phyloP scores from a whole-genome alignment of 1,140 invertebrate genomes.

The Drosophila oshimai region DNA sequence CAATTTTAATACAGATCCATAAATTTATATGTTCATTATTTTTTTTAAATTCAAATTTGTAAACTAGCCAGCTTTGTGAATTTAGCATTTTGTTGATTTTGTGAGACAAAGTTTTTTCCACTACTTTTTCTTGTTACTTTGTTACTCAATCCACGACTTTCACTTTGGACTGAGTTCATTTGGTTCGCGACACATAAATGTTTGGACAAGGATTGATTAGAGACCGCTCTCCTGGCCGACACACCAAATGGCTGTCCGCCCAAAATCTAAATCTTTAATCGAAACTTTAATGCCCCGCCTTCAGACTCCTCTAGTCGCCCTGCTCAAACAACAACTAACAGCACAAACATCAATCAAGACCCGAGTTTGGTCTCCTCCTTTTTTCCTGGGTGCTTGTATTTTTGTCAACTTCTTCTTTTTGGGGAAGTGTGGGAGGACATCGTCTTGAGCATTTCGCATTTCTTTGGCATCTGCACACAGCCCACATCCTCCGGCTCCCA shows the following conservation, averaged over 20 bases:
- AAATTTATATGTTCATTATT: too few species aligned
- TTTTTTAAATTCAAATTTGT: too few species aligned
- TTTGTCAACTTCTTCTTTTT: slow-evolving; percentile 46
- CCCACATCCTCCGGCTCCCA: slow-evolving; percentile 26
- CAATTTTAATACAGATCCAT: too few species aligned
- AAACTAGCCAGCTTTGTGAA: too few species aligned
- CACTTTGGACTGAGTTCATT: slow-evolving; percentile 45
- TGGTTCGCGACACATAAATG: slow-evolving; percentile 32
- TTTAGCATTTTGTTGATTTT: too few species aligned
- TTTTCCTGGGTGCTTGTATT: slow-evolving; percentile 39
- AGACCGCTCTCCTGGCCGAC: slow-evolving; percentile 19
- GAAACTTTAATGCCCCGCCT: slow-evolving; percentile 64
- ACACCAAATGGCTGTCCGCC: slow-evolving; percentile 61
- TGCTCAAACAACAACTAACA: slow-evolving; percentile 72
- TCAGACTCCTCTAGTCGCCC: slow-evolving; percentile 4
- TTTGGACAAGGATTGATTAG: slow-evolving; percentile 48
- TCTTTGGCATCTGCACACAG: slow-evolving; percentile 62
- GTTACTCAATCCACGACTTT: slow-evolving; percentile 49
- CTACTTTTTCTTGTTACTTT: slow-evolving; percentile 1
- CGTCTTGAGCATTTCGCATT: slow-evolving; percentile 67
- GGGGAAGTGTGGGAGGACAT: slow-evolving; percentile 29
- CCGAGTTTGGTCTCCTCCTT: slow-evolving; percentile 40
- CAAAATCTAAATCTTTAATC: slow-evolving; percentile 67
- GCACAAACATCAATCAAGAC: slow-evolving; percentile 78
- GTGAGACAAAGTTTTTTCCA: neutral